Conservation (phyloP, 2,113 vertebrate genomes). For the Gobius niger region DNA sequence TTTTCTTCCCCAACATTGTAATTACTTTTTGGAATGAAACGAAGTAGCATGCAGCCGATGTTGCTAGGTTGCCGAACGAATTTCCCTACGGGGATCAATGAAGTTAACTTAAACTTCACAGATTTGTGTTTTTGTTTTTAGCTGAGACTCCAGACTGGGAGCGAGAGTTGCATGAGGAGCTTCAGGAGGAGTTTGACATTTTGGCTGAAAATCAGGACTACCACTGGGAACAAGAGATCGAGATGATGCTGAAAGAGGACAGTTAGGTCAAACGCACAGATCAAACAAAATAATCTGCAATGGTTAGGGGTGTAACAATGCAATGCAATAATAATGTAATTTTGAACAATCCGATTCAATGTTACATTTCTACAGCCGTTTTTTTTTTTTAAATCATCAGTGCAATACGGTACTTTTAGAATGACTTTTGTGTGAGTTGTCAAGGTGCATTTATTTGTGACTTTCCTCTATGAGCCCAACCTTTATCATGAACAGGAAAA, state of each 20-base stretch:
- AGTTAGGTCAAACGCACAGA: conserved; percentile 54
- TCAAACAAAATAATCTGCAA: neutral
- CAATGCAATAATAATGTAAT: neutral
- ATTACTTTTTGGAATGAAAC: neutral
- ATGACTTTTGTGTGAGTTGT: neutral
- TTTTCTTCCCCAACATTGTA: neutral
- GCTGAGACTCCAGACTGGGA: conserved; percentile 89
- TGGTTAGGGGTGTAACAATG: neutral
- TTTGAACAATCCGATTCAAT: neutral
- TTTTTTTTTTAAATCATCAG: neutral
- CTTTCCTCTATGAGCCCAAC: conserved; percentile 12
- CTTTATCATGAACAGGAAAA: neutral
- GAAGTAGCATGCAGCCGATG: neutral
- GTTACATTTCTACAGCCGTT: neutral
- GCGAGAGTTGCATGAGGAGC: conserved; percentile 88
- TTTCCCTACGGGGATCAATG: no score
- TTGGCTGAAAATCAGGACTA: conserved; percentile 84
- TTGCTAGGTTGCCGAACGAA: no score
- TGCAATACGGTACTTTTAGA: neutral
- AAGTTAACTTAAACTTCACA: neutral
- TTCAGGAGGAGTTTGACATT: conserved; percentile 90
- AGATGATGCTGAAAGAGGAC: conserved; percentile 88
- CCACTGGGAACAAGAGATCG: conserved; percentile 92
- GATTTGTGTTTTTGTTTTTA: conserved; percentile 43
- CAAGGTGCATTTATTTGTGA: neutral